A percentile compares a stretch with the other conserved stretches of the same genome.
Evolutionary conservation across 2,888 invertebrate genomes (phyloP).

Genomic region (Acronicta psi): DNA sequence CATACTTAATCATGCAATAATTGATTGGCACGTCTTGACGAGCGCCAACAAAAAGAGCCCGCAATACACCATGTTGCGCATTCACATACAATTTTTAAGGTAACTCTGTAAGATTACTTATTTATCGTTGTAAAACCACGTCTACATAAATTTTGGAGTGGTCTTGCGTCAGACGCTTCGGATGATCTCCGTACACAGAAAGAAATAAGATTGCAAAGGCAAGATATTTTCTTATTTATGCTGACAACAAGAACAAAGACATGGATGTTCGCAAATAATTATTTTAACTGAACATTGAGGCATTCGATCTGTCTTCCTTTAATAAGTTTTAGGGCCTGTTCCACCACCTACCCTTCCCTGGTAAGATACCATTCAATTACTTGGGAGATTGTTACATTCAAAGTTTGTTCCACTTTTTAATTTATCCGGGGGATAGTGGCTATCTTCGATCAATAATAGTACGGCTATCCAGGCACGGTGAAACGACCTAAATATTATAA

Average conservation of each 20-base stretch:
- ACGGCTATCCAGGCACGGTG: too few species aligned
- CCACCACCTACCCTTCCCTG: too few species aligned
- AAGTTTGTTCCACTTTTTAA: too few species aligned
- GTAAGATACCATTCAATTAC: too few species aligned
- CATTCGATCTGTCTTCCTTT: conserved; percentile 8
- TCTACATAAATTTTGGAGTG: conserved; percentile 60
- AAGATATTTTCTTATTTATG: conserved; percentile 59
- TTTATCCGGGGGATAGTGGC: too few species aligned
- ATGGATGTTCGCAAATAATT: conserved; percentile 36
- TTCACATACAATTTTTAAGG: conserved; percentile 40
- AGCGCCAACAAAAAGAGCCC: conserved; percentile 64
- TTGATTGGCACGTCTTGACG: conserved; percentile 74
- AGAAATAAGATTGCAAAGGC: conserved; percentile 56
- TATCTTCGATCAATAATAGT: too few species aligned
- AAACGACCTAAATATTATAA: too few species aligned
- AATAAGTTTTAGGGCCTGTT: conserved; percentile 1
- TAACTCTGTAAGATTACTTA: conserved; percentile 65
- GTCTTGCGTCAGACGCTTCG: conserved; percentile 60
- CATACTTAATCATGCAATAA: conserved; percentile 73
- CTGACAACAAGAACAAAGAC: conserved; percentile 49
- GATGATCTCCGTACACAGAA: conserved; percentile 54
- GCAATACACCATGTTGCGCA: conserved; percentile 43
- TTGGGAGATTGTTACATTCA: too few species aligned
- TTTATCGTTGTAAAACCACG: conserved; percentile 57
- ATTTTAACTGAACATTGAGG: conserved; percentile 26